Conservation (phyloP, 2,113 vertebrate species). For the Calyptomena viridis region DNA sequence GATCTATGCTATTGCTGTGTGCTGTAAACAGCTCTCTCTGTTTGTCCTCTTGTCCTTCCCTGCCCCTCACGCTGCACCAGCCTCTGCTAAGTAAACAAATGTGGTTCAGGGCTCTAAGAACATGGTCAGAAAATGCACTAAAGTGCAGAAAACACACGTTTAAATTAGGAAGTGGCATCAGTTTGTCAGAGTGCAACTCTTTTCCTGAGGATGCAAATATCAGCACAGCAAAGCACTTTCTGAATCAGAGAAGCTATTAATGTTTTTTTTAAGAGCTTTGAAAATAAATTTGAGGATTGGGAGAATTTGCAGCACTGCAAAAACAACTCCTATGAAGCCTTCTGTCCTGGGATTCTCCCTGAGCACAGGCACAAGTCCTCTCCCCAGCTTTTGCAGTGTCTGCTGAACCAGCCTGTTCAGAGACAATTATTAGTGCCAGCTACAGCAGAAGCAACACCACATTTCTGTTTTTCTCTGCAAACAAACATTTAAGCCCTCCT, state of each 20-base stretch:
- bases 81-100: not conserved
- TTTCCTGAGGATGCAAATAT: not conserved
- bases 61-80: not conserved
- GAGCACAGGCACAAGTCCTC: not conserved
- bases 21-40: accelerated
- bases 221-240: not conserved
- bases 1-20: not conserved
- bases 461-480: not conserved
- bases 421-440: not conserved
- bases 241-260: slow-evolving; percentile 14
- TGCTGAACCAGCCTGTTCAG: not conserved
- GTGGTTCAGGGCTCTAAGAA: not conserved
- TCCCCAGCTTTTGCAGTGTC: not conserved
- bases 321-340: not conserved
- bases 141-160: not conserved
- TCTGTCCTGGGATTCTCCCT: not conserved
- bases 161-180: not conserved
- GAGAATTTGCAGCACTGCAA: not conserved
- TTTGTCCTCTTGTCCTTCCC: not conserved
- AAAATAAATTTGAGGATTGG: not conserved
- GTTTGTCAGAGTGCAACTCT: not conserved
- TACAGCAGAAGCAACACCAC: not conserved
- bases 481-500: not conserved
- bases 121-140: not conserved
- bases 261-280: not conserved